phyloP scores from a whole-genome alignment of 1,140 invertebrate genomes.

The Hycleus phaleratus region DNA sequence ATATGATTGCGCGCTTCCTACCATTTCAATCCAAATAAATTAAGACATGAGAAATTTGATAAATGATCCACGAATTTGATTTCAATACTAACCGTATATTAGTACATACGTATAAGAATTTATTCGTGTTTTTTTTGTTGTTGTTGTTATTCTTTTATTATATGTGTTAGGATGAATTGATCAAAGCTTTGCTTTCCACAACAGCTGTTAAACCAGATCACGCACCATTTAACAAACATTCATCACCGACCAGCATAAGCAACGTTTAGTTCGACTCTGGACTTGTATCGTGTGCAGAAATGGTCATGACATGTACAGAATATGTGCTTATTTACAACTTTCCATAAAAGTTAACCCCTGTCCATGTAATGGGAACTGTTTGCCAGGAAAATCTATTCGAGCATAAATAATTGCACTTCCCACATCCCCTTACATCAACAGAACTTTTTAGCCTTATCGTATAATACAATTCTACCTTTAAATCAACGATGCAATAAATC shows the following conservation, averaged over 20 bases:
- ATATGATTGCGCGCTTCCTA: no score
- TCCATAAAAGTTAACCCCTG: constrained; percentile 20
- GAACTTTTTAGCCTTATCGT: not conserved
- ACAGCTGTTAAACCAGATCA: constrained; percentile 22
- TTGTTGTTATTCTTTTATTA: not conserved
- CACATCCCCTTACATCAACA: constrained; percentile 2
- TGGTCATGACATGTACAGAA: constrained; percentile 24
- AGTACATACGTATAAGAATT: constrained; percentile 6
- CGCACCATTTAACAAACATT: constrained; percentile 23
- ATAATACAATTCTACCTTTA: no score
- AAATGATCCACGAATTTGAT: constrained; percentile 17
- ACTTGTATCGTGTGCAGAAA: constrained; percentile 17
- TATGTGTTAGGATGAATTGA: constrained; percentile 21
- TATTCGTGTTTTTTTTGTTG: no score
- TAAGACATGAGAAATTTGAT: constrained; percentile 8
- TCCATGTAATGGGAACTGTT: constrained; percentile 4
- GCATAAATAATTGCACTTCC: not conserved
- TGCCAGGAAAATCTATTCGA: not conserved
- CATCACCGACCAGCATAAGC: constrained; percentile 19
- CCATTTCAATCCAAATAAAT: not conserved
- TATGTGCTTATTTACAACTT: constrained; percentile 24
- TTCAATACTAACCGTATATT: not conserved
- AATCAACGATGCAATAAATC: no score
- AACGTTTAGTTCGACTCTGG: constrained; percentile 12
- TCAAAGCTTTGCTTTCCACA: constrained; percentile 23